Evolutionary conservation across 2,888 invertebrate species (phyloP), one percentile per base, ranked within the genome.

Genomic region (Cataglyphis albicans): DNA sequence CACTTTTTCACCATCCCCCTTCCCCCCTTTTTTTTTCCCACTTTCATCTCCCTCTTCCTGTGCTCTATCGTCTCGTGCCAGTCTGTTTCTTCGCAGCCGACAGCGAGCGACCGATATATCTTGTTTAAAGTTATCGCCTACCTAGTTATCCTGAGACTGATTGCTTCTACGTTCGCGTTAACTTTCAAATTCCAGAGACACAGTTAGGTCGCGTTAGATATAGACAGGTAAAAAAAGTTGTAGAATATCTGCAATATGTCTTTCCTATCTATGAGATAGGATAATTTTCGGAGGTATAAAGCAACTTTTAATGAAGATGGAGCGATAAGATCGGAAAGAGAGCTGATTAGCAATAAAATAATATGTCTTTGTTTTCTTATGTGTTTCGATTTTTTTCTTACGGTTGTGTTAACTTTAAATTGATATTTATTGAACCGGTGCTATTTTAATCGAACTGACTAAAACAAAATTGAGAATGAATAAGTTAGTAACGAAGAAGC

Each of bases 51-150:
- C 59, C 76, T 76, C 76, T 76, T 67, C 70, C 81, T 86, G 64
- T 86, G 67, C 76, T 83, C 81, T 83, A 55, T 68, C 82, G 76
- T 83, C 78, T 85, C 86, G 80, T 82, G 81, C 85, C 75, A 73
- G 70, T 74, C 76, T 78, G 74, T 83, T 83, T 76, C 83, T 83
- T 76, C 82, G 59, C 80, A 72, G 70, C 70, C 76, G 74, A 78
- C 82, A 55, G 67, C 67, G 85, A 80, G 61, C 84, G 59, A 72
- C 81, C 91, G 88, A 91, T 92, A 91, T 88, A 91, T 90, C 91
- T 90, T 89, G 89, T 91, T 92, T 91, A 90, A 91, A 92, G 92
- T 90, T 92, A 92, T 92, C 91, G 91, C 88, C 90, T 87, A 88
- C 83, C 88, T 90, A 90, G 91, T 92, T 92, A 90, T 89, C 88